Evolutionary conservation across 2,113 vertebrate genomes (phyloP).

Genomic region (Hyperoodon ampullatus): DNA sequence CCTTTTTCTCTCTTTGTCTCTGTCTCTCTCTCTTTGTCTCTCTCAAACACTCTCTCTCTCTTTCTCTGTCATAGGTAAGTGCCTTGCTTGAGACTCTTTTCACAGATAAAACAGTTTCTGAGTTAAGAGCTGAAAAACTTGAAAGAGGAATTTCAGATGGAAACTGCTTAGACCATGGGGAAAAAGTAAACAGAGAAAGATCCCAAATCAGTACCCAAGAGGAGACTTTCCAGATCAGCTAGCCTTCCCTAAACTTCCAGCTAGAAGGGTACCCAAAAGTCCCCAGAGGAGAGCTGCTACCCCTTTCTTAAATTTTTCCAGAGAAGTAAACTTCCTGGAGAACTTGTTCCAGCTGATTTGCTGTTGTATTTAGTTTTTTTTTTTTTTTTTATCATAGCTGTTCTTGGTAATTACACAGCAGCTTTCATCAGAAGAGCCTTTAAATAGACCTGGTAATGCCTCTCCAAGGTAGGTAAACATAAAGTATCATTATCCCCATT

Average conservation of each 20-base stretch:
- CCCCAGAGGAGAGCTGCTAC: slow-evolving; percentile 19
- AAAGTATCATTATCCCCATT: slow-evolving; percentile 76
- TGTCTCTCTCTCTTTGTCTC: not conserved
- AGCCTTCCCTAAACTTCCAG: not conserved
- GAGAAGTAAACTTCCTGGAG: slow-evolving; percentile 63
- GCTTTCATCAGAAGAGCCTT: slow-evolving; percentile 72
- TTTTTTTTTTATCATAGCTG: slow-evolving; percentile 70
- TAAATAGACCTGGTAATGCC: slow-evolving; percentile 78
- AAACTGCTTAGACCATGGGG: not conserved
- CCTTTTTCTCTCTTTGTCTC: not conserved
- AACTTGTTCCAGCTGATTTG: slow-evolving; percentile 73
- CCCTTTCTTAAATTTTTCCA: slow-evolving; percentile 65
- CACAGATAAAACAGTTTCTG: not conserved
- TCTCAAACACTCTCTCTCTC: not conserved
- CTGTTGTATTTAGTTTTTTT: slow-evolving; percentile 76
- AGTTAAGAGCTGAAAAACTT: slow-evolving; percentile 1
- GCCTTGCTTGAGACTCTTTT: slow-evolving; percentile 16
- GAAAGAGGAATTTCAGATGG: not conserved
- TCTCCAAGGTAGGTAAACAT: slow-evolving; percentile 72
- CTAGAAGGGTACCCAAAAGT: not conserved
- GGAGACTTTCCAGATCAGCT: not conserved
- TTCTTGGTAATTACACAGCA: slow-evolving; percentile 76
- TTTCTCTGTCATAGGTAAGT: not conserved
- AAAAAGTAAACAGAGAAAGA: not conserved
- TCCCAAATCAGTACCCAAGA: not conserved